Conservation (phyloP, 2,888 invertebrate species). For the Apamea monoglypha region DNA sequence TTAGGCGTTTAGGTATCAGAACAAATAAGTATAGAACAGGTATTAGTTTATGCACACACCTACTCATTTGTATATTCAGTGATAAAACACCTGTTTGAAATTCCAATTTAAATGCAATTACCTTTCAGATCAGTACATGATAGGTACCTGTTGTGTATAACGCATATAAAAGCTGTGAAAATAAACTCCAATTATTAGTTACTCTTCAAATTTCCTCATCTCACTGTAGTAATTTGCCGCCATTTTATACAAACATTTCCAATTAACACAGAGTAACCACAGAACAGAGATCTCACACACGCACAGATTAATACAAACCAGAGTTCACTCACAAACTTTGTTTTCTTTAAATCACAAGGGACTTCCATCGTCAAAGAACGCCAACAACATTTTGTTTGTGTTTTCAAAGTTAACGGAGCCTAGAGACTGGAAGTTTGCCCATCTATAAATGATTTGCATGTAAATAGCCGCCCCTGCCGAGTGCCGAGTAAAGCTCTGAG, state of each 20-base stretch:
- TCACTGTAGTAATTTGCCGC: background rate
- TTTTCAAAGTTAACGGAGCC: constrained; percentile 60
- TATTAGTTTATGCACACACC: constrained; percentile 15
- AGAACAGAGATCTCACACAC: constrained; percentile 1
- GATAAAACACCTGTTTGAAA: constrained; percentile 15
- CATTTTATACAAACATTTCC: constrained; percentile 16
- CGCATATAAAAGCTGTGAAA: background rate
- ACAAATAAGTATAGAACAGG: constrained; percentile 3
- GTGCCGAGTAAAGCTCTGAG: constrained; percentile 68
- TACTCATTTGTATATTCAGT: background rate
- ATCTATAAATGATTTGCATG: constrained; percentile 82
- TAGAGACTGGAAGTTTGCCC: constrained; percentile 70
- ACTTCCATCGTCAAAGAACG: constrained; percentile 70
- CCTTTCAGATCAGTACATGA: background rate
- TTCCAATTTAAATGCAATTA: constrained; percentile 5
- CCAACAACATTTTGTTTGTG: constrained; percentile 73
- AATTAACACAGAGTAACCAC: constrained; percentile 34
- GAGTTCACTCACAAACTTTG: constrained; percentile 22
- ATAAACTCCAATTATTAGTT: constrained; percentile 12
- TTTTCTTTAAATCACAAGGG: constrained; percentile 53
- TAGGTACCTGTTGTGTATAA: background rate
- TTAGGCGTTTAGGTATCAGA: constrained; percentile 11
- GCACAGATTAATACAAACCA: constrained; percentile 1
- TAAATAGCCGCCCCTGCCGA: constrained; percentile 78
- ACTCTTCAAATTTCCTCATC: background rate